These are phyloP conservation scores for Allenopithecus nigroviridis DNA, from an alignment of 2,797 vertebrate genomes.

Conservation along the genomic window DNA sequence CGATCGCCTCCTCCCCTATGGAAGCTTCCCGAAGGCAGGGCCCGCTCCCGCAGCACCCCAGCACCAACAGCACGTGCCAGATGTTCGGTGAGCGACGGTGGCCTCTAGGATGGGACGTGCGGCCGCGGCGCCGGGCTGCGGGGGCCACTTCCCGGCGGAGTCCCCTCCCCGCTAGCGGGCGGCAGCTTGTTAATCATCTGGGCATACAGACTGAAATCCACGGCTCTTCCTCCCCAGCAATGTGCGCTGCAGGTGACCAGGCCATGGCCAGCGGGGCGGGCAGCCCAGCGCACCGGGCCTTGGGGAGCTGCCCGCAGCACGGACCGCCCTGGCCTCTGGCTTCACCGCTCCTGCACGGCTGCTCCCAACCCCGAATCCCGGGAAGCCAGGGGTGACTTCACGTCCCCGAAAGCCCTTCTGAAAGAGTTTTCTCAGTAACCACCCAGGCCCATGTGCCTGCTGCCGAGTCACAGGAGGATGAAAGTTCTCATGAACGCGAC, in stretches of 20 bases:
- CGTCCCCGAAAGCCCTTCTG: background rate
- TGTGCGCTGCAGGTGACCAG: too few relatives aligned
- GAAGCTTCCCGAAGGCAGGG: background rate
- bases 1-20: background rate
- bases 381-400: background rate
- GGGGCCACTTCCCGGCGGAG: background rate
- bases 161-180: background rate
- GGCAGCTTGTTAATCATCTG: background rate
- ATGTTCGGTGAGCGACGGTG: background rate
- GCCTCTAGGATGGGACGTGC: background rate
- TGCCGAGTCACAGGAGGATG: background rate
- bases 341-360: background rate
- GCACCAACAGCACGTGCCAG: too few relatives aligned
- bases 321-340: background rate
- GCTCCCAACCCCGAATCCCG: background rate
- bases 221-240: background rate
- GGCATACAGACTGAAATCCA: background rate
- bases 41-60: background rate
- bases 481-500: background rate
- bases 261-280: too few relatives aligned
- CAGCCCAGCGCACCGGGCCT: too few relatives aligned
- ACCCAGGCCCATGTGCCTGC: background rate
- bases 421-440: background rate
- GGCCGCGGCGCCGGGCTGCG: background rate
- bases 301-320: accelerated